A percentile compares a stretch with the other conserved stretches of the same genome.
Conservation (phyloP, 2,888 invertebrate species). For the Hemaris fuciformis region DNA sequence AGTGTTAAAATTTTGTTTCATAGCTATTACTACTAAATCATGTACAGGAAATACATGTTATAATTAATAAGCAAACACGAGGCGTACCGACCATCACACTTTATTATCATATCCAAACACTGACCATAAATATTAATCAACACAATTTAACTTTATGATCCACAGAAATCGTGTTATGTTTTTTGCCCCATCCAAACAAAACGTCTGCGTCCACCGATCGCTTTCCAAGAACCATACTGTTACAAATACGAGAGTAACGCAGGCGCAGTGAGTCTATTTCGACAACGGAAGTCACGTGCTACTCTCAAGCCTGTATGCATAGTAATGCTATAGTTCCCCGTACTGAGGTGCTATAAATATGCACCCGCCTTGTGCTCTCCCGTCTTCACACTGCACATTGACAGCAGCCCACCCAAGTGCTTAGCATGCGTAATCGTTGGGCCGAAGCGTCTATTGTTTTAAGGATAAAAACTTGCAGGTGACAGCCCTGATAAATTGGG, state of each 20-base stretch:
- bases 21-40: background rate
- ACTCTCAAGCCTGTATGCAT: slow-evolving; percentile 52
- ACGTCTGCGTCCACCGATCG: slow-evolving; percentile 11
- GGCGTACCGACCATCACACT: background rate
- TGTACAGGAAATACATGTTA: background rate
- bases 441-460: slow-evolving; percentile 57
- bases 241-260: slow-evolving; percentile 19
- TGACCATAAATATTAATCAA: background rate
- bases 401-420: slow-evolving; percentile 61
- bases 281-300: slow-evolving; percentile 71
- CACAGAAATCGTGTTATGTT: background rate
- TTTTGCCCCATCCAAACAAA: background rate
- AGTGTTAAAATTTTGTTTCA: too few species aligned
- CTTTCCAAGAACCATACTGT: slow-evolving; percentile 6
- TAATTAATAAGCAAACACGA: background rate
- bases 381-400: slow-evolving; percentile 33
- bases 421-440: slow-evolving; percentile 49
- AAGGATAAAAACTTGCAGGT: slow-evolving; percentile 50
- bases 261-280: slow-evolving; percentile 59
- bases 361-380: slow-evolving; percentile 40
- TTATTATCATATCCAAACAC: background rate
- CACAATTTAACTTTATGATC: background rate
- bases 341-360: slow-evolving; percentile 65
- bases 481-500: slow-evolving; percentile 48
- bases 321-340: slow-evolving; percentile 67